Conservation (phyloP, 2,888 invertebrate species). For the Limnephilus lunatus region DNA sequence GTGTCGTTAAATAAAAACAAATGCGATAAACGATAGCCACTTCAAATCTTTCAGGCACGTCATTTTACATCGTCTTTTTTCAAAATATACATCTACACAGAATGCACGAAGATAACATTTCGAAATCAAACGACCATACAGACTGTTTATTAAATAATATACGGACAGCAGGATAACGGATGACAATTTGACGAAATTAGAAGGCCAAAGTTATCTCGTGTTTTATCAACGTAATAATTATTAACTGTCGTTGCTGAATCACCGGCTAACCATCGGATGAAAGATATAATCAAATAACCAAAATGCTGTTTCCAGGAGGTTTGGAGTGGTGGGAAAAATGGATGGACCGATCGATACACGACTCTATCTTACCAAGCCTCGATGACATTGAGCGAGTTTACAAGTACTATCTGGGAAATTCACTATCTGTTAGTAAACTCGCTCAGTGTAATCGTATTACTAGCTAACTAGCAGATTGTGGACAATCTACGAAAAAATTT, state of each 20-base stretch:
- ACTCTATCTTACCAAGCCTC: no score
- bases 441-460: no score
- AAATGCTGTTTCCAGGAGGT: background rate
- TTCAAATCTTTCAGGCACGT: constrained; percentile 10
- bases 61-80: background rate
- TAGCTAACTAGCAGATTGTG: no score
- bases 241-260: background rate
- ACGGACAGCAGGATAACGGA: background rate
- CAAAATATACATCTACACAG: background rate
- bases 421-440: no score
- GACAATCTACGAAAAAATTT: no score
- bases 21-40: background rate
- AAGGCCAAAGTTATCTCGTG: background rate
- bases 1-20: constrained; percentile 9
- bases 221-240: background rate
- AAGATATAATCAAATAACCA: background rate
- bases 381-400: no score
- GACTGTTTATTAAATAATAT: background rate
- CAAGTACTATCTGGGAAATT: no score
- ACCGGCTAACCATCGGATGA: background rate
- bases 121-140: background rate
- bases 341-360: background rate
- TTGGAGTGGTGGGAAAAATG: background rate
- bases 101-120: background rate
- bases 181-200: background rate